A percentile compares a stretch with the other conserved stretches of the same genome.
Conservation (phyloP, 2,113 vertebrate genomes). For the Egretta garzetta region DNA sequence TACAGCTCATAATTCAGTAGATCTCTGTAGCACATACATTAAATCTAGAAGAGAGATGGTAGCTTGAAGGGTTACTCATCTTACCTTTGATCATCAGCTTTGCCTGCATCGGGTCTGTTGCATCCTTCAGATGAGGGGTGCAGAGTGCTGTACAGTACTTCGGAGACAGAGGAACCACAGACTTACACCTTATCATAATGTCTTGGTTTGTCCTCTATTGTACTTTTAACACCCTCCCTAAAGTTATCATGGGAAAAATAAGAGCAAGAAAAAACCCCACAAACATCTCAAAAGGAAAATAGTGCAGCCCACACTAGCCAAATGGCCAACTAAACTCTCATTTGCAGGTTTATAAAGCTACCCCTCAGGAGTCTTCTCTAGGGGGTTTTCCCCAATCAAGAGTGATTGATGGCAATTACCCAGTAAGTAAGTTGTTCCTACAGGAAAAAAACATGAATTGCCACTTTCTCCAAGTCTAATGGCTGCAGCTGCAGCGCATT, state of each 20-base stretch:
- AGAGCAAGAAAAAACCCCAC: neutral
- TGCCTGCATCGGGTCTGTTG: neutral
- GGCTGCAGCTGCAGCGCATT: neutral
- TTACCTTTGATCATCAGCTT: neutral
- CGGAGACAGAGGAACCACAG: neutral
- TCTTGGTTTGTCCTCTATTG: neutral
- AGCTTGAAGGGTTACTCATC: neutral
- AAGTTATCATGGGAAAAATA: neutral
- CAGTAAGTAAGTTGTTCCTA: neutral
- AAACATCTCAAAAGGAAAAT: neutral
- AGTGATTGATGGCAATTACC: neutral
- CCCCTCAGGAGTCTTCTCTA: neutral
- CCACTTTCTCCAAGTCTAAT: neutral
- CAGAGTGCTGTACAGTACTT: neutral
- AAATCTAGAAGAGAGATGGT: neutral
- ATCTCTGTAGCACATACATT: neutral
- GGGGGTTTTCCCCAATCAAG: neutral
- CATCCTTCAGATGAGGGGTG: neutral
- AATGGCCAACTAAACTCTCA: neutral
- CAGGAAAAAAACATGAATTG: neutral
- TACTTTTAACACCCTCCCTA: neutral
- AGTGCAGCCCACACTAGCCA: neutral
- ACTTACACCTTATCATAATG: rapidly evolving
- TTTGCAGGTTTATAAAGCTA: neutral
- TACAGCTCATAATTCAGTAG: neutral